Evolutionary conservation across 2,888 invertebrate species (phyloP), one percentile per base, ranked within the genome.

Genomic region (Sericinus montela): DNA sequence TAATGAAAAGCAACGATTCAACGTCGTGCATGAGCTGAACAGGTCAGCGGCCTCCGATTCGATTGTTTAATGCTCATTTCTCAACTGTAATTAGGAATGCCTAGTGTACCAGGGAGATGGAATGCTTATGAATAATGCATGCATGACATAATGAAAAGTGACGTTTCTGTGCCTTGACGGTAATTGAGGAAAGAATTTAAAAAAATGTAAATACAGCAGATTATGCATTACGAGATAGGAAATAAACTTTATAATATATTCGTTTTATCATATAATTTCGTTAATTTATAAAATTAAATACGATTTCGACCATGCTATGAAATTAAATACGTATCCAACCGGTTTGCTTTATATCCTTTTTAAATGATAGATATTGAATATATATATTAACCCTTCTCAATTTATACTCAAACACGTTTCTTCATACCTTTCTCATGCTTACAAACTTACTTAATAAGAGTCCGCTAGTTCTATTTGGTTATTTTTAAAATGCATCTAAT

Each of bases 1-100:
- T 85, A 80, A 87, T 86, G 83, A 79, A 80, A 76, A 75, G 75
- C 75, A 72, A 66, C 71, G 74, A 79, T 80, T 79, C 78, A 80
- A 80, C 77, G 72, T 72, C 70, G 65, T 57, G 46, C 49, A 40
- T 40, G 63, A 68, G 65, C 62, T 65, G 69, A 78, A 75, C 74
- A 72, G 82, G 79, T 82, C 84, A 83, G 64, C 70, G 80, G 69
- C 78, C 83, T 80, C 72, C 78, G 76, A 80, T 82, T 75, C 72
- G 74, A 75, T 81, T 80, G 80, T 80, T 75, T 62, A 70, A 72
- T 73, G 74, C 68, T 72, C 76, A 77, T 76, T 76, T 76, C 70
- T 66, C 58, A 71, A 67, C 70, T 74, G 70, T 77, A 80, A 82
- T 84, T 80, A 82, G 67, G 74, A 79, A 81, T 76, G 69, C 70